Conservation (phyloP, 2,113 vertebrate genomes). For the Ictalurus furcatus region DNA sequence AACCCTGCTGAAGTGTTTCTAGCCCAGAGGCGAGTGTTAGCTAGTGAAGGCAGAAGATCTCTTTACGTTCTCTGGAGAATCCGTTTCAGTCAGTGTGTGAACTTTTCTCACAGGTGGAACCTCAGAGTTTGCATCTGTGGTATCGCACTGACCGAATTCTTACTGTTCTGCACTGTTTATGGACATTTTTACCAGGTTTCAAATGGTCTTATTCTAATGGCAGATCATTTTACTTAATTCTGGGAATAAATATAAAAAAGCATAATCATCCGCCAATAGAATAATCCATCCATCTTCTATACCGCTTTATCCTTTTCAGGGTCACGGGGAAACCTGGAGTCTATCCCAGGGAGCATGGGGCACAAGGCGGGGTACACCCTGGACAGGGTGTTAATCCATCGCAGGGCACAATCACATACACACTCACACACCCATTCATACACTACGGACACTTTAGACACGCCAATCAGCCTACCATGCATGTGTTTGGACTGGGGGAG, state of each 20-base stretch:
- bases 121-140: not conserved
- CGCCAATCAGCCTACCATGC: too few species aligned
- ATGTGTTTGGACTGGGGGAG: too few species aligned
- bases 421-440: too few species aligned
- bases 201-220: not conserved
- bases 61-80: not conserved
- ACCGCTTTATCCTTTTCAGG: too few species aligned
- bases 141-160: not conserved
- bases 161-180: not conserved
- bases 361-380: too few species aligned
- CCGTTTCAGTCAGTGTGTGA: not conserved
- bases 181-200: not conserved
- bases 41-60: constrained; percentile 9
- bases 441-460: too few species aligned
- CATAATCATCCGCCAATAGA: too few species aligned
- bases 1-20: not conserved
- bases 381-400: too few species aligned
- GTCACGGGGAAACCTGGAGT: too few species aligned
- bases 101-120: not conserved
- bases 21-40: not conserved
- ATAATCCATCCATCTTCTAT: too few species aligned
- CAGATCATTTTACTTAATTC: not conserved
- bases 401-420: too few species aligned
- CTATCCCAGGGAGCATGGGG: too few species aligned
- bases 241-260: not conserved